These are phyloP conservation scores for Nesometra sesokonis DNA, from an alignment of 35 echinoderm and acorn worm genomes.

Conservation along the genomic window DNA sequence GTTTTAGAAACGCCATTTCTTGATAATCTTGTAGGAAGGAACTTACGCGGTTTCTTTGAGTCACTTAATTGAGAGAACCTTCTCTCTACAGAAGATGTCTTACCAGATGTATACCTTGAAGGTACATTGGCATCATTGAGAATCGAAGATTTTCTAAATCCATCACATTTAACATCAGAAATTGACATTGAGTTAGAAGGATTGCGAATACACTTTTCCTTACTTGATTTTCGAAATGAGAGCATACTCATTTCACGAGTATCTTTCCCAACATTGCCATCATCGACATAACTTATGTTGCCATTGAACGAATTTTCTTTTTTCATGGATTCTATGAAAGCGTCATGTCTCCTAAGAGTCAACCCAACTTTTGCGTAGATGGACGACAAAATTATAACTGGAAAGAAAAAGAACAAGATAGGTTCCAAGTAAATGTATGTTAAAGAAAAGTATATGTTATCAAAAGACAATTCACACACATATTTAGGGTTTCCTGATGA, in stretches of 20 bases:
- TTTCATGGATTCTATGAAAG: constrained; percentile 49
- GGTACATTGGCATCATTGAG: not conserved
- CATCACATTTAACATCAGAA: not conserved
- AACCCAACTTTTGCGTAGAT: constrained; percentile 64
- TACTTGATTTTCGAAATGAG: not conserved
- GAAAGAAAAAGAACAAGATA: constrained; percentile 60
- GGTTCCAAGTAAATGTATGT: constrained; percentile 39
- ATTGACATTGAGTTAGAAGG: no score
- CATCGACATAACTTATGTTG: not conserved
- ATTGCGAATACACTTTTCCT: not conserved
- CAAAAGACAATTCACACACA: constrained; percentile 1
- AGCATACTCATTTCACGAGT: not conserved
- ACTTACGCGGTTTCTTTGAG: not conserved
- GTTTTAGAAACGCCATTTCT: not conserved
- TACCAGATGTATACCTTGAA: not conserved
- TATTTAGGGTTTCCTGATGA: constrained; percentile 8
- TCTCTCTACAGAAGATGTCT: not conserved
- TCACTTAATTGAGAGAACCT: not conserved
- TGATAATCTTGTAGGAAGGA: not conserved
- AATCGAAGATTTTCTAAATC: not conserved
- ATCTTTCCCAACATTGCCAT: not conserved
- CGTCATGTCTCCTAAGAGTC: constrained; percentile 55
- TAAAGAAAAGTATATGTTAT: not conserved
- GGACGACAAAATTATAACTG: constrained; percentile 40
- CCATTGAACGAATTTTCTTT: constrained; percentile 10